A percentile compares a stretch with the other conserved stretches of the same genome.
Conservation (phyloP, 2,797 vertebrate species). For the Echeneis naucrates region DNA sequence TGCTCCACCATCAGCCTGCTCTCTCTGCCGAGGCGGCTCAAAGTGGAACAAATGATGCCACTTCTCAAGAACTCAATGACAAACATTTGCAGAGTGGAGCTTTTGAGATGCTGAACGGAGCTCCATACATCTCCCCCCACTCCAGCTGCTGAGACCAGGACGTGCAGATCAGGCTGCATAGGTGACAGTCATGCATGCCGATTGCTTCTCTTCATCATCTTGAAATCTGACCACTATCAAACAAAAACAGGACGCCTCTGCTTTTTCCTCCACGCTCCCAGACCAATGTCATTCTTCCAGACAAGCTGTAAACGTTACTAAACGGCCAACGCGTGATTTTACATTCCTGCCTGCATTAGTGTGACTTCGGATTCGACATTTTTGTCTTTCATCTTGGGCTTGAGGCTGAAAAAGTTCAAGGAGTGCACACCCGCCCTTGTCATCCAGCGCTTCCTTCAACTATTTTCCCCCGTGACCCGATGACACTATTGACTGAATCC, state of each 20-base stretch:
- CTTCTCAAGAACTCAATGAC: neutral
- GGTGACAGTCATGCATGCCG: slow-evolving; percentile 17
- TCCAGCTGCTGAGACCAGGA: slow-evolving; percentile 23
- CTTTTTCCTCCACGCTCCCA: neutral
- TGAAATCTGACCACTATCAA: slow-evolving; percentile 53
- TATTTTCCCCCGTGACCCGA: slow-evolving; percentile 62
- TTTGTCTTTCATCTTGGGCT: slow-evolving; percentile 60
- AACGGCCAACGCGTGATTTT: slow-evolving; percentile 25
- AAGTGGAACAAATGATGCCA: slow-evolving; percentile 13
- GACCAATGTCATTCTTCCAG: slow-evolving; percentile 10
- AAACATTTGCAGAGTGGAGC: neutral
- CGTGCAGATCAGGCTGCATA: slow-evolving; percentile 7
- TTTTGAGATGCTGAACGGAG: neutral
- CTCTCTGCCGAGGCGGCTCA: neutral
- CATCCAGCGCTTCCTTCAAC: slow-evolving; percentile 53
- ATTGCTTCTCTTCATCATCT: slow-evolving; percentile 40
- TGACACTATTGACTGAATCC: slow-evolving; percentile 87
- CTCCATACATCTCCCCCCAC: slow-evolving; percentile 1
- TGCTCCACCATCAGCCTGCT: neutral
- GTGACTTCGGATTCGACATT: slow-evolving; percentile 15
- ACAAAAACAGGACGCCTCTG: slow-evolving; percentile 11
- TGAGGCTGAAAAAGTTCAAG: slow-evolving; percentile 49
- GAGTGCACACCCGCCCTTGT: slow-evolving; percentile 23
- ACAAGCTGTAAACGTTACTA: slow-evolving; percentile 7
- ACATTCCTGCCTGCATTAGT: neutral